These are phyloP conservation scores for Nasonia oneida DNA, from an alignment of 2,888 invertebrate genomes.

Conservation along the genomic window DNA sequence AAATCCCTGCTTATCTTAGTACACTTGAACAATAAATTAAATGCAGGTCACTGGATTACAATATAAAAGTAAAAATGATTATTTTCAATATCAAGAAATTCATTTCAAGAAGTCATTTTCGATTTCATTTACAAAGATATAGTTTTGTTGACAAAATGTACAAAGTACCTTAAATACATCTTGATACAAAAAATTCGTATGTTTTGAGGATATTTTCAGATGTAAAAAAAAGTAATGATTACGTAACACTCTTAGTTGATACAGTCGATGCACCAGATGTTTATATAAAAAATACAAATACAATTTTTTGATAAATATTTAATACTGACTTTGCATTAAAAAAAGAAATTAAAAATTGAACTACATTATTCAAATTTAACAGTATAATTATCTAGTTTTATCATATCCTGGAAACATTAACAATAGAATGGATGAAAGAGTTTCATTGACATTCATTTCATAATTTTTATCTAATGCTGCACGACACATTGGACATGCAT, in stretches of 20 bases:
- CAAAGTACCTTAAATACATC: background rate
- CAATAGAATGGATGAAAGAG: constrained; percentile 81
- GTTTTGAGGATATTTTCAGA: constrained; percentile 1
- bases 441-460: constrained; percentile 81
- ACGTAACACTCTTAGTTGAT: constrained; percentile 17
- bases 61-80: constrained; percentile 25
- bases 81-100: constrained; percentile 20
- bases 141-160: background rate
- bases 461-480: constrained; percentile 82
- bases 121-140: constrained; percentile 8
- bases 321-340: constrained; percentile 54
- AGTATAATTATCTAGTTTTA: constrained; percentile 74
- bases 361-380: constrained; percentile 4
- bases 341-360: constrained; percentile 33
- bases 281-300: constrained; percentile 40
- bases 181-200: background rate
- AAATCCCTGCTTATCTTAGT: background rate
- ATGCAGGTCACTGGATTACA: background rate
- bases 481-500: constrained; percentile 86
- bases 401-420: constrained; percentile 86
- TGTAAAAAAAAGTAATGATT: constrained; percentile 17
- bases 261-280: background rate
- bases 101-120: constrained; percentile 8
- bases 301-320: constrained; percentile 51
- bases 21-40: background rate